phyloP scores from a whole-genome alignment of 2,797 vertebrate species.

The Falco rusticolus region DNA sequence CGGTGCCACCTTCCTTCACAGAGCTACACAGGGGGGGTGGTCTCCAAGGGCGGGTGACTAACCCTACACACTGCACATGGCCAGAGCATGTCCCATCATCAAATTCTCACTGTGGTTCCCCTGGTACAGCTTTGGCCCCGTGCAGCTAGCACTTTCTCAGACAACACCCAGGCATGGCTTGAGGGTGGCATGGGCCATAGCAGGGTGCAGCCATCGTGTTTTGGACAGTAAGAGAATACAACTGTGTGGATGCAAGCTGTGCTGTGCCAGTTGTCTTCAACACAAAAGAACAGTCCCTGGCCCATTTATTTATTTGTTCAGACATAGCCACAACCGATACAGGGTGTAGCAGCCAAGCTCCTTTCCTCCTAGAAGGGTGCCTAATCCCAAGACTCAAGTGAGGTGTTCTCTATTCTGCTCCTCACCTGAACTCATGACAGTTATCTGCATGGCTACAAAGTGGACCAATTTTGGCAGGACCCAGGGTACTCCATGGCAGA shows the following conservation, averaged over 20 bases:
- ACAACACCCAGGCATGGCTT: neutral
- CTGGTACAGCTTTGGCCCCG: neutral
- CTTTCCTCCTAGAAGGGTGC: neutral
- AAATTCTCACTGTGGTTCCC: neutral
- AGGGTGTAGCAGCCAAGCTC: neutral
- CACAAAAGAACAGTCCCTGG: neutral
- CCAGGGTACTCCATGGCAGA: neutral
- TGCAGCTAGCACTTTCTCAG: neutral
- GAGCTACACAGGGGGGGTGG: neutral
- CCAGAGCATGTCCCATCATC: neutral
- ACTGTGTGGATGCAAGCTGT: neutral
- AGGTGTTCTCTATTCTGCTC: neutral
- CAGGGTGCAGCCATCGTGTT: neutral
- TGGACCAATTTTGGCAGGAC: neutral
- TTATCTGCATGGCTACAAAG: neutral
- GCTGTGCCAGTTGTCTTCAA: neutral
- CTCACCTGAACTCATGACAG: neutral
- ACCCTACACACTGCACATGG: rapidly evolving
- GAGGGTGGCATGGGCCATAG: too few relatives aligned
- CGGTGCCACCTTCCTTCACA: neutral
- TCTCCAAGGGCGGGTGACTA: neutral
- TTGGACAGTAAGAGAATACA: neutral
- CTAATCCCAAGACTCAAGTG: neutral
- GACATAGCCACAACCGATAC: neutral
- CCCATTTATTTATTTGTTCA: neutral